Conservation (phyloP, 1,140 invertebrate species). For the Pogonomyrmex californicus region DNA sequence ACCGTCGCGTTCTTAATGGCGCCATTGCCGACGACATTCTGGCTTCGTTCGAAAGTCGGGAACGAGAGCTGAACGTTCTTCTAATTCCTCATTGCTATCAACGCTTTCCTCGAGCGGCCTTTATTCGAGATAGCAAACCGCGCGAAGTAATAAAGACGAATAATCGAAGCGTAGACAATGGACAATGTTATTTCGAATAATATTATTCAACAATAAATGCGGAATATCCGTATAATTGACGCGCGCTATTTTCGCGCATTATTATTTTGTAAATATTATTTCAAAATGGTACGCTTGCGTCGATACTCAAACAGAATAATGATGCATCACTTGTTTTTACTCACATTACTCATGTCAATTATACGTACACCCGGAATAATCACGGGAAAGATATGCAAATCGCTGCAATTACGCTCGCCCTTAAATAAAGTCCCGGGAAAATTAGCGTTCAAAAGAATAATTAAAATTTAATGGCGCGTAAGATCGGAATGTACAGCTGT, state of each 20-base stretch:
- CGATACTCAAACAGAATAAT: neutral
- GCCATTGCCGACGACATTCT: neutral
- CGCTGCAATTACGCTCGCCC: slow-evolving; percentile 3
- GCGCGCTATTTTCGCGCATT: slow-evolving; percentile 25
- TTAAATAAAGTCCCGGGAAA: neutral
- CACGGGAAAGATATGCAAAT: neutral
- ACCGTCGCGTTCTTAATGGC: slow-evolving; percentile 40
- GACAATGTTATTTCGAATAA: slow-evolving; percentile 43
- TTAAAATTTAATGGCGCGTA: slow-evolving; percentile 20
- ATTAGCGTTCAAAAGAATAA: slow-evolving; percentile 1
- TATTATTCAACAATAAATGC: slow-evolving; percentile 20
- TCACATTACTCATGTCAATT: slow-evolving; percentile 7
- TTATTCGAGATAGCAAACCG: neutral
- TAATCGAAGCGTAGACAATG: neutral
- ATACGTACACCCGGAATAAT: neutral
- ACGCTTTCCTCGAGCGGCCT: neutral
- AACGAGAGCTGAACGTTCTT: neutral
- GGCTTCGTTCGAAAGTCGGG: neutral
- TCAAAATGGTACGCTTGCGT: slow-evolving; percentile 29
- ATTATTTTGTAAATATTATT: slow-evolving; percentile 40
- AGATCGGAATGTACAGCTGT: slow-evolving; percentile 26
- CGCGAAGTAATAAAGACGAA: slow-evolving; percentile 22
- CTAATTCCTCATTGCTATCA: neutral
- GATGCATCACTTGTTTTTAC: slow-evolving; percentile 10
- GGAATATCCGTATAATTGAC: slow-evolving; percentile 1